phyloP scores from a whole-genome alignment of 1,140 invertebrate genomes.

The Pseudomyrmex concolor region DNA sequence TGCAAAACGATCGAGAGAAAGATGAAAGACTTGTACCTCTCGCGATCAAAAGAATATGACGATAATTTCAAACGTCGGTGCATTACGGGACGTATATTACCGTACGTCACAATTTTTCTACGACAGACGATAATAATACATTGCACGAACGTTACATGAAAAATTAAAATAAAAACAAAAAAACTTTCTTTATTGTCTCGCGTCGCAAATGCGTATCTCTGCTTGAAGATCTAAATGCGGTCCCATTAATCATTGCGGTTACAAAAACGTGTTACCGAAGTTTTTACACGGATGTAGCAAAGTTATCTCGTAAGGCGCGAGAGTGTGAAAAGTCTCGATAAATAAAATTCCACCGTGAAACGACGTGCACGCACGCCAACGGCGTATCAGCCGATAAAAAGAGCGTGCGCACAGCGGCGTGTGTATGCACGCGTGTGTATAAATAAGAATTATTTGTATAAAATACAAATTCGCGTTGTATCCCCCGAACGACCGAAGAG shows the following conservation, averaged over 20 bases:
- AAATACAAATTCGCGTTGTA: slow-evolving; percentile 18
- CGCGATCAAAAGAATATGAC: background rate
- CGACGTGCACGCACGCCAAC: slow-evolving; percentile 80
- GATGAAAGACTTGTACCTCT: background rate
- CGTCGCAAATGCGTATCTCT: background rate
- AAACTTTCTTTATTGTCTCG: background rate
- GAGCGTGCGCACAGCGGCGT: background rate
- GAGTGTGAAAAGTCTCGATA: slow-evolving; percentile 75
- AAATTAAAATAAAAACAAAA: background rate
- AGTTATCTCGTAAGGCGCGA: slow-evolving; percentile 30
- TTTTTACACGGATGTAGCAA: slow-evolving; percentile 31
- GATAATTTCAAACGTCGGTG: background rate
- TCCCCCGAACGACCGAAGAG: background rate
- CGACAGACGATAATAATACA: background rate
- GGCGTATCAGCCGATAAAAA: slow-evolving; percentile 79
- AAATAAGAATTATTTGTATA: slow-evolving; percentile 43
- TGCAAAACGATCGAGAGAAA: background rate
- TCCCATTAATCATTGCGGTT: slow-evolving; percentile 44
- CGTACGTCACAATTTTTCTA: background rate
- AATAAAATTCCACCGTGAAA: slow-evolving; percentile 83
- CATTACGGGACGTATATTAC: too few relatives aligned
- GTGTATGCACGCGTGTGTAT: slow-evolving; percentile 9
- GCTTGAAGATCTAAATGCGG: slow-evolving; percentile 37
- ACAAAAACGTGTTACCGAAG: slow-evolving; percentile 60
- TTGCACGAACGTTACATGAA: background rate